These are phyloP conservation scores for Diabrotica balteata DNA, from an alignment of 2,888 invertebrate genomes.

Conservation along the genomic window DNA sequence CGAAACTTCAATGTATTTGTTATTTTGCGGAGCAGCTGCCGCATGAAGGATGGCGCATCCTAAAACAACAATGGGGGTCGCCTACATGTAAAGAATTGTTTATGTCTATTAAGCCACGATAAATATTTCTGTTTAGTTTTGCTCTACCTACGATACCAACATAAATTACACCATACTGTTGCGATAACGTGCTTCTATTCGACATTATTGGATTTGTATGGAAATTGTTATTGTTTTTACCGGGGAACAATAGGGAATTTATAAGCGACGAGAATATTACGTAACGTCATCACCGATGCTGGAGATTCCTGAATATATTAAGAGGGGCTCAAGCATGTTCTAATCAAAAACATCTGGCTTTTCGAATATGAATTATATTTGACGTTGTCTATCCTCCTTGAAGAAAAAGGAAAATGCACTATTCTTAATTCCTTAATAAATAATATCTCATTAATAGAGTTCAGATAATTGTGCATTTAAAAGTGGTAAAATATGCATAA, in stretches of 20 bases:
- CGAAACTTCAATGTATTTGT: slow-evolving; percentile 36
- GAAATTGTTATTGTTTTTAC: slow-evolving; percentile 48
- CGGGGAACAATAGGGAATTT: slow-evolving; percentile 43
- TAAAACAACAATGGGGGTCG: slow-evolving; percentile 44
- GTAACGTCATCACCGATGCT: slow-evolving; percentile 14
- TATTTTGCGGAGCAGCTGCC: slow-evolving; percentile 42
- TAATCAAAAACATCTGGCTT: slow-evolving; percentile 13
- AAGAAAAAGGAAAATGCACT: too few species aligned
- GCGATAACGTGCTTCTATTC: slow-evolving; percentile 47
- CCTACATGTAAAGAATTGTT: slow-evolving; percentile 42
- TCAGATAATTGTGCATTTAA: too few species aligned
- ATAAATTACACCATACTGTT: slow-evolving; percentile 40
- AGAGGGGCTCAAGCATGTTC: slow-evolving; percentile 11
- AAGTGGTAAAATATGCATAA: too few species aligned
- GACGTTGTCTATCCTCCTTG: too few species aligned
- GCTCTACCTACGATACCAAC: slow-evolving; percentile 41
- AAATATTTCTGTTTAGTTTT: slow-evolving; percentile 43
- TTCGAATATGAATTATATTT: too few species aligned
- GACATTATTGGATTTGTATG: slow-evolving; percentile 47
- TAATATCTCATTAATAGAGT: too few species aligned
- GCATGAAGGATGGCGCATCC: slow-evolving; percentile 36
- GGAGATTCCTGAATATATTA: slow-evolving; percentile 18
- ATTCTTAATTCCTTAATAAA: too few species aligned
- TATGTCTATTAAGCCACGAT: slow-evolving; percentile 41
- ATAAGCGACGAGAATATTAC: slow-evolving; percentile 26